phyloP scores from a whole-genome alignment of 2,797 vertebrate genomes.

The Amphiprion clarkii region DNA sequence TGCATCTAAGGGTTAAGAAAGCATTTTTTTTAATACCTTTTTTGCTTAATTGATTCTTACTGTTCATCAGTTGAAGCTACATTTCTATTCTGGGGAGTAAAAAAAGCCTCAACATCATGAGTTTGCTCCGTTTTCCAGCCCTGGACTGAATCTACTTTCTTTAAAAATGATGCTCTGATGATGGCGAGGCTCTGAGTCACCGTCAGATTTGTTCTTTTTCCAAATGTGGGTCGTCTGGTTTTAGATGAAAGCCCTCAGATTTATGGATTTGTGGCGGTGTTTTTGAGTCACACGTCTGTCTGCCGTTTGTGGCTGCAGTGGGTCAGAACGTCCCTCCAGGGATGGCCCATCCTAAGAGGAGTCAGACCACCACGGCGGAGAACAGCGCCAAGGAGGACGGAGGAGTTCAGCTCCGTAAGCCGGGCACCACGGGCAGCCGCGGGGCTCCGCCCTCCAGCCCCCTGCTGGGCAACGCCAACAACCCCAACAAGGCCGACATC shows the following conservation, averaged over 20 bases:
- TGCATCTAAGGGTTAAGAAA: too few species aligned
- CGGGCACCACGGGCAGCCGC: constrained; percentile 86
- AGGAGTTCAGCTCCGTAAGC: constrained; percentile 89
- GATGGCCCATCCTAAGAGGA: constrained; percentile 92
- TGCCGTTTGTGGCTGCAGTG: constrained; percentile 79
- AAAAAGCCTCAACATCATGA: background rate
- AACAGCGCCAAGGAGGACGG: constrained; percentile 92
- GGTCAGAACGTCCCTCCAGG: constrained; percentile 90
- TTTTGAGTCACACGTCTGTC: constrained; percentile 1
- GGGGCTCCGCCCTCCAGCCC: constrained; percentile 92
- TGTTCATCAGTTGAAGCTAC: background rate
- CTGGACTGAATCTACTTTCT: background rate
- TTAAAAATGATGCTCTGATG: background rate
- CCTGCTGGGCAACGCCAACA: constrained; percentile 95
- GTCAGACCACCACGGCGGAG: constrained; percentile 92
- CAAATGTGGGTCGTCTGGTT: background rate
- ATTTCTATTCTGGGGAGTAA: background rate
- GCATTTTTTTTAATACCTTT: too few species aligned
- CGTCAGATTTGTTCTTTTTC: background rate
- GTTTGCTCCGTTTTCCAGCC: background rate
- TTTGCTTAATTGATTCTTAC: background rate
- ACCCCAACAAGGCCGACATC: constrained; percentile 99
- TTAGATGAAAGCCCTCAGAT: background rate
- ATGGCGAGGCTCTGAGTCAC: background rate
- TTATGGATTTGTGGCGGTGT: background rate